Base-by-base conservation (phyloP, 2,113 vertebrate species). In the Acanthochromis polyacanthus region DNA sequence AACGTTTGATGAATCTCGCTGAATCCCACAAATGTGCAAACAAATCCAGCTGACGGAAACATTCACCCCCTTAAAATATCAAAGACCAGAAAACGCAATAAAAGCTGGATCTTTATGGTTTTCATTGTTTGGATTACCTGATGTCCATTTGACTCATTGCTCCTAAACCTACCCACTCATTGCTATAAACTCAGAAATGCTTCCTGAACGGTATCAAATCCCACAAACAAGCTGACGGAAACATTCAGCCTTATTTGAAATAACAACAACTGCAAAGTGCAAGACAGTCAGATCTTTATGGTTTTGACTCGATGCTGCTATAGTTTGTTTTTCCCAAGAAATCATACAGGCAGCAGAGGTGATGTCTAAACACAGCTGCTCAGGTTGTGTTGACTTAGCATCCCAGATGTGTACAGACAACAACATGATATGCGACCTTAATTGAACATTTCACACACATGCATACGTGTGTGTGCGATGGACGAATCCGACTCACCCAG, bases 401-500 rank as follows among this genome's bases (percentile, higher is more conserved):
- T 80, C 36, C 3, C 83, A 74, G 71, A 83, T 71, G 61, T 72
- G 70, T 56, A 51, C 57, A 30, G 50, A 78, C 40, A 82, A 78
- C 79, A 80, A 74, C 22, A 2, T 30, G 70, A 75, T 56, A 38
- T 16, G 48, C 3, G 7, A 23, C 46, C 8, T 1, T 59, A 17
- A 77, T 84, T 56, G 59, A 66, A 82, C n/a, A 58, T 85, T 36
- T 63, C 22, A 12, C 9, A 43, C 23, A 5, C 19, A 23, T 12
- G 15, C 12, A 46, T 32, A 28, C 43, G 32, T 11, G 22, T 20
- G 25, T 22, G n/a, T 4, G 17, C 9, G 38, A 25, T 4, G 9
- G 12, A 73, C n/a, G n/a, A n/a, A n/a, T n/a, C n/a, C n/a, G n/a
- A n/a, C 97, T 96, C 92, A 99, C 97, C 96, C 4, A 99, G 95